These are phyloP conservation scores for Acanthurus lineatus DNA, from an alignment of 2,797 vertebrate genomes.

Conservation along the genomic window DNA sequence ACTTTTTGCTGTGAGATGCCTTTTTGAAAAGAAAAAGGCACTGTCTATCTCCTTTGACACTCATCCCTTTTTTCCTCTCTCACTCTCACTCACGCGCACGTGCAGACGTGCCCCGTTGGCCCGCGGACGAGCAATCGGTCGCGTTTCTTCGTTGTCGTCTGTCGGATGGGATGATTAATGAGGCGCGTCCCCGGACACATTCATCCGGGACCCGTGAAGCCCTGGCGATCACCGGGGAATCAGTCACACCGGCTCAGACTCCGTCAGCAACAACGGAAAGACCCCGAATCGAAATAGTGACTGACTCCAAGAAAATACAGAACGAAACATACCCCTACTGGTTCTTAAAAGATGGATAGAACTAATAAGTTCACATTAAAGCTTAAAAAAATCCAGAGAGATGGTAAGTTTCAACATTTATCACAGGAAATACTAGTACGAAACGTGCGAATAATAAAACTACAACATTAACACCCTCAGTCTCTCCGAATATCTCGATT, in stretches of 20 bases:
- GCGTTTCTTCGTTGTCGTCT: slow-evolving; percentile 49
- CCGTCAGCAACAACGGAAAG: slow-evolving; percentile 55
- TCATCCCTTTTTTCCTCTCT: not conserved
- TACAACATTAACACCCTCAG: not conserved
- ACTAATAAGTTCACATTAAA: not conserved
- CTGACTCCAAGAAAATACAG: slow-evolving; percentile 12
- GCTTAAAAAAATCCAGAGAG: not conserved
- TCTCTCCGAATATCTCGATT: not conserved
- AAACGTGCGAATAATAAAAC: not conserved
- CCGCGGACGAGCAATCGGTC: slow-evolving; percentile 13
- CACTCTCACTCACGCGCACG: slow-evolving; percentile 7
- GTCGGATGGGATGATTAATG: slow-evolving; percentile 79
- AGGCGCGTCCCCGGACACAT: slow-evolving; percentile 69
- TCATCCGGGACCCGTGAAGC: slow-evolving; percentile 69
- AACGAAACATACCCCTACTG: not conserved
- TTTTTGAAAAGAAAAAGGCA: slow-evolving; percentile 5
- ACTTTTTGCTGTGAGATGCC: slow-evolving; percentile 10
- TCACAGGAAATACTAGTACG: not conserved
- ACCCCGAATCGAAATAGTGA: slow-evolving; percentile 25
- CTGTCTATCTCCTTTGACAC: not conserved
- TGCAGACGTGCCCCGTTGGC: not conserved
- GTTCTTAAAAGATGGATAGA: not conserved
- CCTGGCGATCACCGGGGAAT: slow-evolving; percentile 64
- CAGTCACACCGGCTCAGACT: slow-evolving; percentile 54
- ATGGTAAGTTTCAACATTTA: not conserved